Base-by-base conservation (phyloP, 2,113 vertebrate genomes). In the Sus scrofa region DNA sequence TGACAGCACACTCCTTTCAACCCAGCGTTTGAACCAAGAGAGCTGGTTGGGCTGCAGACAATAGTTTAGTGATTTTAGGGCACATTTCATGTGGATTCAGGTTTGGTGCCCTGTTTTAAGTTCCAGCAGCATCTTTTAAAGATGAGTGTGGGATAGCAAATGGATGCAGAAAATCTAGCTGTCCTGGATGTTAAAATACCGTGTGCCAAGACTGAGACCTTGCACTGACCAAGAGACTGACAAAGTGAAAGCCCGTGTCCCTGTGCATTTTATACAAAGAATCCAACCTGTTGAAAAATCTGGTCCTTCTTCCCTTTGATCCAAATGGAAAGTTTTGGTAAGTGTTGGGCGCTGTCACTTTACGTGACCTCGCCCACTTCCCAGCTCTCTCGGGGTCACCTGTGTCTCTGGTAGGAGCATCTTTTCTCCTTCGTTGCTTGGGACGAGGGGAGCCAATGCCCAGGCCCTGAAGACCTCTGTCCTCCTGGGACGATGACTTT, bases 41-140 rank as follows among this genome's bases (percentile, higher is more conserved):
- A 44, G 10, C n/a, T 15, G 9, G 2, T 3, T 44, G 67, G 88
- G 32, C 50, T 34, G 32, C 11, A 67, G 11, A 14, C 30, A 75
- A 71, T 4, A 68, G 32, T 13, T 4, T 19, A 34, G 68, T 78
- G 1, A 52, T 83, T 83, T 74, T 13, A 81, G 39, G 90, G 44
- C 26, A 37, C 26, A 24, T 30, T 50, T 16, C 8, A 4, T 9
- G 6, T 87, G 15, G 63, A n/a, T 56, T 73, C 37, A 8, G 74
- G 12, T 34, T 86, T 89, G 86, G 71, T 6, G 24, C 10, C 7
- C 83, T 78, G 16, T 78, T 78, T 96, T 86, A 32, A 62, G 54
- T 92, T 86, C 86, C 22, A 86, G 44, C 50, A 32, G 7, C 58
- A 37, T 77, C 54, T 92, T 52, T 85, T 67, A 74, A 78, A 86